These are phyloP conservation scores for Aplochiton taeniatus DNA, from an alignment of 2,797 vertebrate species.

Conservation along the genomic window DNA sequence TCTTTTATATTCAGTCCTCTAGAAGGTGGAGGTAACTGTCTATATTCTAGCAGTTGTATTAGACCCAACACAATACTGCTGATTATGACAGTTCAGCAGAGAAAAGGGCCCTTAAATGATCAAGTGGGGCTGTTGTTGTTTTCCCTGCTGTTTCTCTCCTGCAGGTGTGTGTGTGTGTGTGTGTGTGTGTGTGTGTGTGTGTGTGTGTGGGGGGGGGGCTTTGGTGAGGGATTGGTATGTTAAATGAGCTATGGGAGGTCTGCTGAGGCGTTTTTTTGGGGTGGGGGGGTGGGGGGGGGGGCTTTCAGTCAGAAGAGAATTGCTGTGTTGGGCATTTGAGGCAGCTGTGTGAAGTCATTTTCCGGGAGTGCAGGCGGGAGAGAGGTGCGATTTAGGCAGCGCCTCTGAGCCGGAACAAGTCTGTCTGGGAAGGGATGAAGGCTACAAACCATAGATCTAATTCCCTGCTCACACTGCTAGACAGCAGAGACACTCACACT, in stretches of 20 bases:
- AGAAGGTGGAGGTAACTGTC: not conserved
- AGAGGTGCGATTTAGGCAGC: slow-evolving; percentile 80
- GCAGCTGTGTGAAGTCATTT: slow-evolving; percentile 81
- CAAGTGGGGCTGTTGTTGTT: slow-evolving; percentile 67
- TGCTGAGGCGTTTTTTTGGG: slow-evolving; percentile 52
- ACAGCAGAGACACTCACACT: slow-evolving; percentile 70
- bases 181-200: not conserved
- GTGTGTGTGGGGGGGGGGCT: slow-evolving; percentile 34
- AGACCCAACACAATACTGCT: slow-evolving; percentile 28
- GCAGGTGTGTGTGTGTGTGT: slow-evolving; percentile 26
- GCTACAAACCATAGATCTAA: slow-evolving; percentile 79
- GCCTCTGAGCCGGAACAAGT: slow-evolving; percentile 82
- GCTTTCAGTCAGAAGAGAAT: slow-evolving; percentile 75
- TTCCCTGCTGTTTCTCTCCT: slow-evolving; percentile 67
- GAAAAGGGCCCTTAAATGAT: slow-evolving; percentile 67
- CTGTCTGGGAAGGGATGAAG: slow-evolving; percentile 82
- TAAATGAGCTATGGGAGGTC: slow-evolving; percentile 80
- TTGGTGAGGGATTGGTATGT: slow-evolving; percentile 69
- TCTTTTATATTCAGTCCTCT: not conserved
- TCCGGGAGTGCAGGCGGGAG: slow-evolving; percentile 76
- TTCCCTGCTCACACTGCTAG: slow-evolving; percentile 75
- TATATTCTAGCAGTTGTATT: slow-evolving; percentile 24
- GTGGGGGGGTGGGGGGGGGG: slow-evolving; percentile 17
- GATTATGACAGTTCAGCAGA: slow-evolving; percentile 63
- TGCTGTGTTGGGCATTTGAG: slow-evolving; percentile 75